Percentiles rank a stretch among this genome's conserved stretches.
These are phyloP conservation scores for Riparia riparia DNA, from an alignment of 2,113 vertebrate species.

Conservation along the genomic window DNA sequence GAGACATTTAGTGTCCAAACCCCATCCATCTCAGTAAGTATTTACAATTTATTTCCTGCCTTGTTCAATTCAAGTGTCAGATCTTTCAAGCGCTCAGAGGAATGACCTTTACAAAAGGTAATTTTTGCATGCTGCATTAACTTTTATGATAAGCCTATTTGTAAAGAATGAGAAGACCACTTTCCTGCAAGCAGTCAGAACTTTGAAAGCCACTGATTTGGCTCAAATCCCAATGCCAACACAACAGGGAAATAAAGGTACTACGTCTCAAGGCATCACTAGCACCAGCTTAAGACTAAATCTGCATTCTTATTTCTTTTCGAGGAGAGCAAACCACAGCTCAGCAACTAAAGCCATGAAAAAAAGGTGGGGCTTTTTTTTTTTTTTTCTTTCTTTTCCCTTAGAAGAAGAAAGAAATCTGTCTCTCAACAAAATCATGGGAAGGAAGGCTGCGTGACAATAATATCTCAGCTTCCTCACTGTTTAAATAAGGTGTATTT, in stretches of 20 bases:
- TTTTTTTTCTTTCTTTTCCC: accelerated
- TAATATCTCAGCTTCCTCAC: background rate
- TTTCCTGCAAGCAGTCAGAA: background rate
- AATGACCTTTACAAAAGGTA: background rate
- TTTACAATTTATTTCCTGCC: background rate
- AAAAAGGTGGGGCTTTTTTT: accelerated
- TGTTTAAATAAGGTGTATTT: background rate
- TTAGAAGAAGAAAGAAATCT: background rate
- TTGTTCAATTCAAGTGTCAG: background rate
- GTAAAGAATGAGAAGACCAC: background rate
- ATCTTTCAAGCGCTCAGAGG: background rate
- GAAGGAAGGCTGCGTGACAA: background rate
- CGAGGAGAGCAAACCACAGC: background rate
- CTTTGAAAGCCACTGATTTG: background rate
- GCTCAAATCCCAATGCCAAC: background rate
- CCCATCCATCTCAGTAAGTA: background rate
- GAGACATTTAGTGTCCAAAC: background rate
- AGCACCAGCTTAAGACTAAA: background rate
- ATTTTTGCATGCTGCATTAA: background rate
- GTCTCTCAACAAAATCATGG: background rate
- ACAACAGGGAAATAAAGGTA: background rate
- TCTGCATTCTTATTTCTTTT: background rate
- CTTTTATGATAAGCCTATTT: background rate
- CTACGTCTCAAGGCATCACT: background rate
- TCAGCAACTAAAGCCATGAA: background rate